Evolutionary conservation across 2,888 invertebrate genomes (phyloP), one percentile per base, ranked within the genome.

Genomic region (Chironomus riparius): DNA sequence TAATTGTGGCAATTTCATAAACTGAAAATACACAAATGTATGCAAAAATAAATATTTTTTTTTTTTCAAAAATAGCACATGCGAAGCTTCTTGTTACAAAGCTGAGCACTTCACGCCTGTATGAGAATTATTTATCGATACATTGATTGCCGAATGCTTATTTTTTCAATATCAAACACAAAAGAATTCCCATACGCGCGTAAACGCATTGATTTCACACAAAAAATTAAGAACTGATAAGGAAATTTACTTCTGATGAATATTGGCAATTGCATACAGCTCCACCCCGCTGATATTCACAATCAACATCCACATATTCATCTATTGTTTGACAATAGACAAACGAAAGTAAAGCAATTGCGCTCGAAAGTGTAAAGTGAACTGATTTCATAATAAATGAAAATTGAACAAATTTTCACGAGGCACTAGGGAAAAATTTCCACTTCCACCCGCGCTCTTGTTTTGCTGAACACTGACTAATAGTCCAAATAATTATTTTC

Each of bases 1-100:
- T 15, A 84, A 77, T 61, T 78, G 86, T 68, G 88, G 85, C 77
- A 91, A 81, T 47, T 87, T 85, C 82, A 90, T 84, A 80, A 87
- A 87, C 91, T 91, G 82, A 18, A 81, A 82, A 77, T 70, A 77
- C 38, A 38, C 38, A 38, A 38, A 38, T 10, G 38, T 38, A 38
- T 38, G 38, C 38, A 7, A 38, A 38, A 70, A 76, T 22, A 13
- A 68, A 38, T n/a, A n/a, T n/a, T n/a, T n/a, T n/a, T n/a, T n/a
- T n/a, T n/a, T n/a, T n/a, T 77, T 18, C 74, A 47, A 65, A 75
- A 70, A 38, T 38, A 77, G 38, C 38, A 38, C 38, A 21, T n/a
- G 12, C 13, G 15, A 28, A 69, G 6, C 61, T 56, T 76, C 22
- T 73, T 68, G 47, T n/a, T 68, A 72, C 13, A 24, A 47, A 6